Evolutionary conservation across 2,113 vertebrate species (phyloP).

Genomic region (Agelaius phoeniceus): DNA sequence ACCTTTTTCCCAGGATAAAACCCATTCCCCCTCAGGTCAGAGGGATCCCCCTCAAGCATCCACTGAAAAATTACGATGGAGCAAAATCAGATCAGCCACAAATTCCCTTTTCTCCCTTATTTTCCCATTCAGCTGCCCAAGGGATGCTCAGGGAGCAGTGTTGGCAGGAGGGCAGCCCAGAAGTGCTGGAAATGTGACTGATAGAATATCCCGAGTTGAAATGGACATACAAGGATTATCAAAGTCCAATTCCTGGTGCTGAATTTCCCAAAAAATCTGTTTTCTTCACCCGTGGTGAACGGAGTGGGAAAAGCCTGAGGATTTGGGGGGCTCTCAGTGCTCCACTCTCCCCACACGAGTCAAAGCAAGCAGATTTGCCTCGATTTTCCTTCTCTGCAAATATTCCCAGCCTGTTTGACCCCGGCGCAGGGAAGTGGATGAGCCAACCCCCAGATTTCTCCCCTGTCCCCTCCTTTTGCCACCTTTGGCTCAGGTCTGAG

Average conservation of each 20-base stretch:
- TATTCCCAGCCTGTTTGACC: neutral
- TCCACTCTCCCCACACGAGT: constrained; percentile 66
- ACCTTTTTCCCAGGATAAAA: accelerated
- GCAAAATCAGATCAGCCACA: neutral
- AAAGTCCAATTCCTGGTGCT: neutral
- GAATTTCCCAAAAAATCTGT: neutral
- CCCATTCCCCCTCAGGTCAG: neutral
- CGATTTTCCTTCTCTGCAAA: neutral
- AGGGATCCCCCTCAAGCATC: accelerated
- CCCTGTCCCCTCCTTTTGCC: neutral
- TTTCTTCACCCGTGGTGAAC: neutral
- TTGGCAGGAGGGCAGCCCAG: neutral
- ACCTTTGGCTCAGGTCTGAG: neutral
- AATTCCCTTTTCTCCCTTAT: accelerated
- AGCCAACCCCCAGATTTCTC: neutral
- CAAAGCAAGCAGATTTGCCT: constrained; percentile 24
- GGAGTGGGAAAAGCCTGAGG: neutral
- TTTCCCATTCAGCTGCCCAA: neutral
- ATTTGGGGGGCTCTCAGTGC: neutral
- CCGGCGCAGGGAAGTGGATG: neutral
- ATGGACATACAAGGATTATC: neutral
- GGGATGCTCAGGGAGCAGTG: neutral
- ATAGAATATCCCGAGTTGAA: neutral
- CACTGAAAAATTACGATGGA: neutral
- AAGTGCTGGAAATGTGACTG: neutral